Evolutionary conservation across 2,113 vertebrate species (phyloP).

Genomic region (Nymphicus hollandicus): DNA sequence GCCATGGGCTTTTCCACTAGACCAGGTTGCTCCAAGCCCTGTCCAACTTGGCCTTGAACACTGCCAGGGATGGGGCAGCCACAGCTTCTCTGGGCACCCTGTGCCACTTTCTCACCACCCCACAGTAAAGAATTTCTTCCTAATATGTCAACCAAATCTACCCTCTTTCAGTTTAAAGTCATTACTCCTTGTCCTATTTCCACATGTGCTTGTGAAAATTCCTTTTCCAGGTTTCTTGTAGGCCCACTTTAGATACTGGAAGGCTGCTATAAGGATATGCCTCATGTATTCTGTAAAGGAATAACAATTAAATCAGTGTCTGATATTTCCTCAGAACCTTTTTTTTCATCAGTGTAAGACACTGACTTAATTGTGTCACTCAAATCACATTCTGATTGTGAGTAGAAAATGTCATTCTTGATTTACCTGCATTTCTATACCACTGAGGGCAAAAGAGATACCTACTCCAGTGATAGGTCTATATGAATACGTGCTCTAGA

Average conservation of each 20-base stretch:
- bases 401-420: neutral
- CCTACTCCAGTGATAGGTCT: neutral
- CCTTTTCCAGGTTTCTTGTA: neutral
- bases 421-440: neutral
- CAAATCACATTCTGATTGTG: neutral
- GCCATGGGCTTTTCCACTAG: neutral
- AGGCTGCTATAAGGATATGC: neutral
- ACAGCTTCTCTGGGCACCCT: neutral
- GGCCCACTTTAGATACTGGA: neutral
- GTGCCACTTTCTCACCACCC: neutral
- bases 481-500: neutral
- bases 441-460: neutral
- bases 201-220: neutral
- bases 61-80: neutral
- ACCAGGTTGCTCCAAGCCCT: neutral
- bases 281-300: neutral
- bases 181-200: neutral
- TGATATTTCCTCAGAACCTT: neutral
- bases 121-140: neutral
- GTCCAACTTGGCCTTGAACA: neutral
- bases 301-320: neutral
- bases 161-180: neutral
- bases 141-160: neutral
- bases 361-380: neutral
- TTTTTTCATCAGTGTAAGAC: neutral